Evolutionary conservation across 2,888 invertebrate species (phyloP).

Genomic region (Xestia c-nigrum): DNA sequence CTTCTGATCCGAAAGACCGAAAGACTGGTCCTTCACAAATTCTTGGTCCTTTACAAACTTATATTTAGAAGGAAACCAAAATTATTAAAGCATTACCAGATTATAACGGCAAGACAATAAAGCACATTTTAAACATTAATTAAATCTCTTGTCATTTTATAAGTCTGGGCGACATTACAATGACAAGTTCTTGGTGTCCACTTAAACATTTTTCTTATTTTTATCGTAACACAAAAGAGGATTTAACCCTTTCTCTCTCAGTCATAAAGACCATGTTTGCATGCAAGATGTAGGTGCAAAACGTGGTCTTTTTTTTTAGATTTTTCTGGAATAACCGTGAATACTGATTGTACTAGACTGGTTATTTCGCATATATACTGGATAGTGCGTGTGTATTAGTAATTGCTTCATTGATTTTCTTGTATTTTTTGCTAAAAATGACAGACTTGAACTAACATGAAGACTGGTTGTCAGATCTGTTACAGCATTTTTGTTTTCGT

Average conservation of each 20-base stretch:
- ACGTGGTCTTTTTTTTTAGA: conserved; percentile 41
- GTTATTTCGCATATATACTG: conserved; percentile 47
- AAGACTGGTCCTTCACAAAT: neutral
- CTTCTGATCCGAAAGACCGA: too few species aligned
- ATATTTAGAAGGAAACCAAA: neutral
- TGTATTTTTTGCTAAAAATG: conserved; percentile 50
- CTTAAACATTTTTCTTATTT: conserved; percentile 40
- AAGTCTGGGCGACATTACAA: conserved; percentile 12
- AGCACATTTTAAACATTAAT: conserved; percentile 33
- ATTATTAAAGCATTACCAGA: conserved; percentile 7
- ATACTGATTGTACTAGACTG: conserved; percentile 54
- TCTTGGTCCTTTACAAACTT: neutral
- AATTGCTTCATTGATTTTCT: conserved; percentile 81
- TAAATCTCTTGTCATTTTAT: conserved; percentile 21
- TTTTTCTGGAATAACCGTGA: conserved; percentile 45
- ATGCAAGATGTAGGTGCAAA: neutral
- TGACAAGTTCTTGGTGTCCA: conserved; percentile 66
- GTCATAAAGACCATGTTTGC: conserved; percentile 7
- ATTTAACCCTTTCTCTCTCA: neutral
- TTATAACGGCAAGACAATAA: conserved; percentile 7
- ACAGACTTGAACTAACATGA: conserved; percentile 38
- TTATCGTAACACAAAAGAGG: neutral
- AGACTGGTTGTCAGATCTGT: conserved; percentile 50
- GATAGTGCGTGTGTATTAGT: conserved; percentile 75
- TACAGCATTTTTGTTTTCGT: conserved; percentile 13